phyloP scores from a whole-genome alignment of 2,888 invertebrate genomes.

The Ephialtes manifestator region DNA sequence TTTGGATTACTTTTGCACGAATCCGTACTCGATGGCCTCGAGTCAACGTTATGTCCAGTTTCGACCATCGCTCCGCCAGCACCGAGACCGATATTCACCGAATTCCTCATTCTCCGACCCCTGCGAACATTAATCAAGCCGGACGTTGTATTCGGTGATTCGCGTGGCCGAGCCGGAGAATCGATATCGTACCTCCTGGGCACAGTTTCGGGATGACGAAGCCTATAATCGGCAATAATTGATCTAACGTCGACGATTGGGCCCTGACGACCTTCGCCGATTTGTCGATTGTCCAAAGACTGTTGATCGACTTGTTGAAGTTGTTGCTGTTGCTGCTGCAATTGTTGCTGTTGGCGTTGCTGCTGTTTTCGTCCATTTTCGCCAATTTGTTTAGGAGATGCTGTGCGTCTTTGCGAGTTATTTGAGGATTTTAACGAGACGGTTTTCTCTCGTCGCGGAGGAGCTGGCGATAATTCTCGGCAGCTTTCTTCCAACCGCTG shows the following conservation, averaged over 20 bases:
- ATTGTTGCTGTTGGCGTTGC: slow-evolving; percentile 45
- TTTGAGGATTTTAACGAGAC: slow-evolving; percentile 53
- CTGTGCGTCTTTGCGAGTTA: slow-evolving; percentile 51
- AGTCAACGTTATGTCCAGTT: slow-evolving; percentile 83
- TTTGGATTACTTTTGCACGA: slow-evolving; percentile 87
- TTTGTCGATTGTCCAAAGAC: slow-evolving; percentile 87
- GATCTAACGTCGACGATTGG: slow-evolving; percentile 94
- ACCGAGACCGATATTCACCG: slow-evolving; percentile 83
- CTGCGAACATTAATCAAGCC: slow-evolving; percentile 75
- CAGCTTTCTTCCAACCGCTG: slow-evolving; percentile 33
- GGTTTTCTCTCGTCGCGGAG: slow-evolving; percentile 52
- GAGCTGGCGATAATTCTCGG: slow-evolving; percentile 39
- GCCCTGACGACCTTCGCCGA: slow-evolving; percentile 91
- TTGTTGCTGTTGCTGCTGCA: slow-evolving; percentile 54
- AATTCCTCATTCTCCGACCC: slow-evolving; percentile 84
- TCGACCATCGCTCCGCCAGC: slow-evolving; percentile 85
- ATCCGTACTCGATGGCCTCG: slow-evolving; percentile 87
- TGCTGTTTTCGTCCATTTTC: slow-evolving; percentile 77
- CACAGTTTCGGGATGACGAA: slow-evolving; percentile 91
- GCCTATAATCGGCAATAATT: slow-evolving; percentile 93
- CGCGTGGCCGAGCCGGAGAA: slow-evolving; percentile 39
- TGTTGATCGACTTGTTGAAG: slow-evolving; percentile 75
- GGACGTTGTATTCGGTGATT: slow-evolving; percentile 44
- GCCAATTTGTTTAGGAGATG: slow-evolving; percentile 77
- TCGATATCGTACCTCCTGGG: slow-evolving; percentile 87